Base-by-base conservation (phyloP, 2,113 vertebrate genomes). In the Petrocephalus zakoni region DNA sequence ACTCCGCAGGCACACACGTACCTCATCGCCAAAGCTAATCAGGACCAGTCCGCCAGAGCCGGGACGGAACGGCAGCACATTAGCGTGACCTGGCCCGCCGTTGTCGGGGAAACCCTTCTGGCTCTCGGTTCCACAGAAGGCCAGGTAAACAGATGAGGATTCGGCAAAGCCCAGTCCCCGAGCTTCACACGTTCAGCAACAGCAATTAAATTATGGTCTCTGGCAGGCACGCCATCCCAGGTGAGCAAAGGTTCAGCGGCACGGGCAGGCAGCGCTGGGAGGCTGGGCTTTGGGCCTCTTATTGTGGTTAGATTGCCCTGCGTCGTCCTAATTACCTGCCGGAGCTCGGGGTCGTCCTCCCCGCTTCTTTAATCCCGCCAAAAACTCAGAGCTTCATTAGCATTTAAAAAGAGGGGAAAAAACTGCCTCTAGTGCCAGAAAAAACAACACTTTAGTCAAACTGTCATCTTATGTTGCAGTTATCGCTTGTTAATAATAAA, bases 301-400 rank as follows among this genome's bases (percentile, higher is more conserved):
- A 95, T 92, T 95, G 92, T 93, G 91, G 92, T 93, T 95, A 94
- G 94, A 94, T 90, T 89, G 93, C 86, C 21, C 88, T 90, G 90
- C 90, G 75, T 89, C 83, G 88, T 17, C 61, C 7, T 21, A 55
- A 52, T 56, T 52, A 34, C 89, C 89, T 92, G 93, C 90, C 47
- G 85, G 85, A 34, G 19, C 46, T n/a, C 52, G 55, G 21, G 37
- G 49, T 34, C n/a, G 22, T 37, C 47, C 75, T 87, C 51, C 9
- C 47, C 64, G 21, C 25, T 88, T 88, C 81, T 15, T 88, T 84
- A 51, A 61, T 85, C 29, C 6, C 22, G 21, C 13, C 46, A 13
- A 49, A 88, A 49, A 51, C 82, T 61, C 51, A 55, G 75, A 10
- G 75, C 22, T 58, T 53, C 10, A 83, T 88, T 88, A 72, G 64